Evolutionary conservation across 2,888 invertebrate species (phyloP), one percentile per base, ranked within the genome.

Genomic region (Stenodera caucasica): DNA sequence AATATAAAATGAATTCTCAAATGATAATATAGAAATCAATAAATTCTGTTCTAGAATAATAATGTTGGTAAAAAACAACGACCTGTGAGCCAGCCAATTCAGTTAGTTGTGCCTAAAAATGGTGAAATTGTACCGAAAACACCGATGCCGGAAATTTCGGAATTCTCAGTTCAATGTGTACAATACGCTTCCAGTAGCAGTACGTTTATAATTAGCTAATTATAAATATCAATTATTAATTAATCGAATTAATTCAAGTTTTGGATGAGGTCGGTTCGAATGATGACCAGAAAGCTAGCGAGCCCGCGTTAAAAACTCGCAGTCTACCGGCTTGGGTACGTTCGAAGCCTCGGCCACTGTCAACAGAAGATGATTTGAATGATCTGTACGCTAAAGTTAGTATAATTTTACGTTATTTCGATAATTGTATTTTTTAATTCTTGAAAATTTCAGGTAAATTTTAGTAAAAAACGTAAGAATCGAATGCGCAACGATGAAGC

Each of bases 401-500:
- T 61, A 51, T 14, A 35, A 12, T 14, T 33, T 8, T 11, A 8
- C 33, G 7, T 15, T 9, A 3, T 15, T 11, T 15, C 2, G 14
- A 8, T 37, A 15, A 9, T 37, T 35, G 12, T 30, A 1, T 35
- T 32, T n/a, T 26, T 29, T 50, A 37, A 8, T 32, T 32, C 32
- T 32, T 32, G 1, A 61, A 54, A 53, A 66, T 79, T 78, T 33
- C 78, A 90, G 89, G 89, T 90, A 30, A 90, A 87, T 73, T 85
- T 90, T 72, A 90, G 90, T 77, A 91, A 90, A 78, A 90, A 90
- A 77, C 85, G 90, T 75, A 89, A 89, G 82, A 90, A 90, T 78
- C 86, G 90, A 57, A 91, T 92, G 91, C 85, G 90, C 67, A 90
- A 87, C 78, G 90, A 90, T 76, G 91, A 91, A 81, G 91, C 91